Evolutionary conservation across 2,113 vertebrate species (phyloP).

Genomic region (Xiphias gladius): DNA sequence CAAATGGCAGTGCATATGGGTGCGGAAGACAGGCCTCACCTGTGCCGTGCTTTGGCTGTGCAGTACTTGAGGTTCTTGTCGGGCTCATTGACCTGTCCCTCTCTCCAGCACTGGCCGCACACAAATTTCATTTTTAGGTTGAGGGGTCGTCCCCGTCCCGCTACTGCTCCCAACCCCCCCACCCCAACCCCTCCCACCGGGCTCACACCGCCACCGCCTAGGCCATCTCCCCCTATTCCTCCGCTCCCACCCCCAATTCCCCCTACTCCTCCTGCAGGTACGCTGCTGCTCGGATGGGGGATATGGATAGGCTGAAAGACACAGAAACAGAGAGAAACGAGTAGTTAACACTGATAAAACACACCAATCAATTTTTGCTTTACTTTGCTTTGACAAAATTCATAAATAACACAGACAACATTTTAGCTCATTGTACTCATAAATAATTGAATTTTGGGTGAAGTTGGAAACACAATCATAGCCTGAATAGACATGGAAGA

Average conservation of each 20-base stretch:
- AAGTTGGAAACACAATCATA: too few species aligned
- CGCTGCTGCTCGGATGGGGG: constrained; percentile 75
- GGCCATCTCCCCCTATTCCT: constrained; percentile 66
- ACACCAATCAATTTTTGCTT: too few species aligned
- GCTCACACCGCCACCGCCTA: constrained; percentile 70
- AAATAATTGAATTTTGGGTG: too few species aligned
- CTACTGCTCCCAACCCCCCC: constrained; percentile 65
- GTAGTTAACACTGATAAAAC: not conserved
- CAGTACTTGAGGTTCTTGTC: constrained; percentile 99
- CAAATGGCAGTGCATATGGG: not conserved
- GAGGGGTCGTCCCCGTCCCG: constrained; percentile 75
- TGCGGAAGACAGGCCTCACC: constrained; percentile 77
- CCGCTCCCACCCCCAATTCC: constrained; percentile 59
- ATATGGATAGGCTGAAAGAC: constrained; percentile 74
- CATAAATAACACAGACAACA: too few species aligned
- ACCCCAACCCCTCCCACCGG: constrained; percentile 62
- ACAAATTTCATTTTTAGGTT: constrained; percentile 99
- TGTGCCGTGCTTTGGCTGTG: constrained; percentile 96
- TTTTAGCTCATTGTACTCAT: not conserved
- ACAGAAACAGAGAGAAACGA: not conserved
- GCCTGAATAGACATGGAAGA: too few species aligned
- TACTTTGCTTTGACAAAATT: too few species aligned
- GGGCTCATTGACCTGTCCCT: constrained; percentile 96
- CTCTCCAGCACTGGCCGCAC: constrained; percentile 97
- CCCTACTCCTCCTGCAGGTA: constrained; percentile 52